Conservation (phyloP, 2,113 vertebrate species). For the Edolisoma coerulescens region DNA sequence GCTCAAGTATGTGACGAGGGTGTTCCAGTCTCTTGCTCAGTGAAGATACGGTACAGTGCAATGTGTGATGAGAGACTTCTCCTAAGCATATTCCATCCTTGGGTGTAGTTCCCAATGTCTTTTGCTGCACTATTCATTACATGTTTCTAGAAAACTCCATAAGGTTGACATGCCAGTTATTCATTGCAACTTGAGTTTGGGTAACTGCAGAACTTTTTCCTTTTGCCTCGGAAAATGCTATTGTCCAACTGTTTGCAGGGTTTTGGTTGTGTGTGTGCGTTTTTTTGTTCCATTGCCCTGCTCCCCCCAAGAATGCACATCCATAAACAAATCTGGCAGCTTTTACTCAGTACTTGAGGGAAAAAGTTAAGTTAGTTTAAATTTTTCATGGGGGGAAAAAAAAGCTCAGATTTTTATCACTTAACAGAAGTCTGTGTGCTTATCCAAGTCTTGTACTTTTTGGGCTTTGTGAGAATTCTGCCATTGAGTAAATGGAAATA, state of each 20-base stretch:
- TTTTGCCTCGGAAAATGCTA: background rate
- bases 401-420: background rate
- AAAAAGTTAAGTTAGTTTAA: background rate
- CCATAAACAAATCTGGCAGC: background rate
- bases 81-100: background rate
- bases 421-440: background rate
- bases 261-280: background rate
- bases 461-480: slow-evolving; percentile 29
- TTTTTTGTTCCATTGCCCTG: background rate
- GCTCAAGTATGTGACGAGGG: background rate
- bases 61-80: background rate
- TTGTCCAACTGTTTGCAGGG: background rate
- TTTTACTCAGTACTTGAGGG: background rate
- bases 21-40: background rate
- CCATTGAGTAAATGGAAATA: slow-evolving; percentile 55
- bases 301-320: background rate
- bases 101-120: background rate
- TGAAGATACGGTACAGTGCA: background rate
- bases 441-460: slow-evolving; percentile 22
- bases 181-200: background rate
- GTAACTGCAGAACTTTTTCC: background rate
- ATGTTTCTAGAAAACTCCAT: background rate
- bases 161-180: background rate
- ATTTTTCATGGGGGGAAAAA: background rate
- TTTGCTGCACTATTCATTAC: background rate